Base-by-base conservation (phyloP, 2,113 vertebrate genomes). In the Ascaphus truei region DNA sequence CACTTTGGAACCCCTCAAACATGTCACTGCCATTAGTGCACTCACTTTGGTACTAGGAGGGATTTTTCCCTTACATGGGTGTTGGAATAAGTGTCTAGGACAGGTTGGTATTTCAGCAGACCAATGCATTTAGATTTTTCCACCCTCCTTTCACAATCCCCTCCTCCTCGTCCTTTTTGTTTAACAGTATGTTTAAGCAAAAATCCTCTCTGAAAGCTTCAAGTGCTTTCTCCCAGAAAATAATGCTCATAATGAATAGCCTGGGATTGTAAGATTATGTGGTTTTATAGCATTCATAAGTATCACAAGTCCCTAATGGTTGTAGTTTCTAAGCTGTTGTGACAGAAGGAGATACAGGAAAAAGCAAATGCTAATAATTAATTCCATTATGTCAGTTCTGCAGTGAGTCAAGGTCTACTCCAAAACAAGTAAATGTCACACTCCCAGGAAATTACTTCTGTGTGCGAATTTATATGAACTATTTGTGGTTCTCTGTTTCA, bases 221-320 rank as follows among this genome's bases (percentile, higher is more conserved):
- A 47, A 67, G 64, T 57, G 52, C 37, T 15, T 57, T 34, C 27
- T 67, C 39, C 37, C 52, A 41, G 53, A 57, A 67, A 67, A 67
- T 67, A 67, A 67, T 47, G 39, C 64, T 33, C 15, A 55, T 27
- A 67, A 57, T 67, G 52, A 56, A 67, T 67, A 67, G 64, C 52
- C 52, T 25, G 15, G 52, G 52, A 57, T 45, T 55, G 52, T 31
- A 56, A 55, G 63, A 43, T 67, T 57, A 67, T 67, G 37, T 47
- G 52, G 37, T 41, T 67, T 67, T 67, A 67, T 67, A 47, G 16
- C 64, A 56, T 67, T 67, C 56, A 67, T 67, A 67, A 67, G 64
- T 67, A 67, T 57, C 52, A 33, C 64, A 56, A 47, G 36, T 67
- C 64, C 64, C 64, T 48, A 67, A 51, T 57, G 64, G 64, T 52